Evolutionary conservation across 2,888 invertebrate species (phyloP), one percentile per base, ranked within the genome.

Genomic region (Matsumyia berberina): DNA sequence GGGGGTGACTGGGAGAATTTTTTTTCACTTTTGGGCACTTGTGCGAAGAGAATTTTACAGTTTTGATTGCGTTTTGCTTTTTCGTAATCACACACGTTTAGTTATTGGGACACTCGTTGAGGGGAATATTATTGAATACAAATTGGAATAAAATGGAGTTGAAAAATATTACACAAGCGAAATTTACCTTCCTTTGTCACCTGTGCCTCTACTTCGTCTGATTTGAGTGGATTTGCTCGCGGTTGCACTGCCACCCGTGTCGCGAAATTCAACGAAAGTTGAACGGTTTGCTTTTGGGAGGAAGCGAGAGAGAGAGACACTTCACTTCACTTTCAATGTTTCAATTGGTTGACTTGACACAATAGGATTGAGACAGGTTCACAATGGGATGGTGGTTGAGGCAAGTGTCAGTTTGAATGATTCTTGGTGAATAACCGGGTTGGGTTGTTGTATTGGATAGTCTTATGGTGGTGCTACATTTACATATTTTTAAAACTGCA

Each of bases 161-260:
- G 33, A 19, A 57, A 80, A 67, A 60, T 60, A 70, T 85, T 85
- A 85, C 85, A 85, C 85, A 85, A 82, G 78, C 73, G 86, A 86
- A 76, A 72, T 69, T 86, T 87, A 88, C 87, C 87, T 87, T 88
- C 87, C 86, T 88, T 86, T 86, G 87, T 87, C 88, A 88, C 87
- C 88, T 88, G 87, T 79, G 86, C 86, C 87, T 86, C 78, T 83
- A 87, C 87, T 88, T 87, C 88, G 86, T 88, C 88, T 88, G 87
- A 82, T 53, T 83, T 80, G 85, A 85, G 85, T 85, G 74, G 12
- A 46, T 29, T 79, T 58, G 31, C 11, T 51, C 19, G 74, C 53
- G 31, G 8, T 51, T 9, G 62, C 42, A 66, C n/a, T n/a, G n/a
- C n/a, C 51, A 39, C n/a, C 69, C 51, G 78, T 69, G 49, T 24